phyloP scores from a whole-genome alignment of 2,888 invertebrate species.

The Formica aserva region DNA sequence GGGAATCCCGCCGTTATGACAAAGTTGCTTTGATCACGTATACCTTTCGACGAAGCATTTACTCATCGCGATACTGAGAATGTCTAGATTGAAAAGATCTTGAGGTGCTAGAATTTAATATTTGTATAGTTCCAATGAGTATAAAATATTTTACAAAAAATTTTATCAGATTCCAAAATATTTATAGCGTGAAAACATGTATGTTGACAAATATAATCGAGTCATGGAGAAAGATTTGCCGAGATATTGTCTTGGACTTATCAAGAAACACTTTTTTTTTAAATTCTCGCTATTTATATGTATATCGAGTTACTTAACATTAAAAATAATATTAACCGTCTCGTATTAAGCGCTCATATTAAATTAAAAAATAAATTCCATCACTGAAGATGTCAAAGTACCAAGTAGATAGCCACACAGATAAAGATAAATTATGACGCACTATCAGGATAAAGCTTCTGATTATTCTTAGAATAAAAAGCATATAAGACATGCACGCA shows the following conservation, averaged over 20 bases:
- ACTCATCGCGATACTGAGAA: conserved; percentile 18
- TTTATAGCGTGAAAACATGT: not conserved
- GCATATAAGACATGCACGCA: conserved; percentile 17
- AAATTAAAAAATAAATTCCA: not conserved
- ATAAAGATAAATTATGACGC: conserved; percentile 26
- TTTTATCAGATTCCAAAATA: not conserved
- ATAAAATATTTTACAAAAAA: not conserved
- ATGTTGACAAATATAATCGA: not conserved
- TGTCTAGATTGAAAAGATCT: conserved; percentile 12
- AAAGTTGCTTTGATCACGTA: conserved; percentile 44
- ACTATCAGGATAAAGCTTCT: conserved; percentile 15
- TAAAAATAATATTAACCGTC: not conserved
- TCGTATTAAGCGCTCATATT: not conserved
- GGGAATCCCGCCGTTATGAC: conserved; percentile 17
- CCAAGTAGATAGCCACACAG: not conserved
- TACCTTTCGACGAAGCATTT: conserved; percentile 37
- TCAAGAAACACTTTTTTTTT: not conserved
- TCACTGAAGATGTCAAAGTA: not conserved
- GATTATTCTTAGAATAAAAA: conserved; percentile 37
- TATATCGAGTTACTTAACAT: not conserved
- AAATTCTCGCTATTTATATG: not conserved
- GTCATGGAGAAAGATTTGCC: not conserved
- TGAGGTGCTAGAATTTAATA: not conserved
- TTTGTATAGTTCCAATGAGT: not conserved
- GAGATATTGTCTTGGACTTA: not conserved